Conservation (phyloP, 1,140 invertebrate genomes). For the Monomorium pharaonis region DNA sequence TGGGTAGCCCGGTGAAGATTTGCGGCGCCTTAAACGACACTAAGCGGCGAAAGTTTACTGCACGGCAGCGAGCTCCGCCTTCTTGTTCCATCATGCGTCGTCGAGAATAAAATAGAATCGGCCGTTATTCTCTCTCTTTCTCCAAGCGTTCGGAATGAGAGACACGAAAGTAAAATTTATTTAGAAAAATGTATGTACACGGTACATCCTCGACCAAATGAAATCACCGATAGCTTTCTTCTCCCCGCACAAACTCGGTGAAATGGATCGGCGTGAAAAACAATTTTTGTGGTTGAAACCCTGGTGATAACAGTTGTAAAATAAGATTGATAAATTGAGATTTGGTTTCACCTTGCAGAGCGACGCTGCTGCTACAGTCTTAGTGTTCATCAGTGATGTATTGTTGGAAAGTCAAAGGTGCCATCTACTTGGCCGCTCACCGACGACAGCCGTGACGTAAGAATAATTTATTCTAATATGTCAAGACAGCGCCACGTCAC, state of each 20-base stretch:
- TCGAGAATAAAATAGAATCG: slow-evolving; percentile 2
- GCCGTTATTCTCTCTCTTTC: slow-evolving; percentile 18
- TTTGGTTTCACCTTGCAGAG: neutral
- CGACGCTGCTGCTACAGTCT: neutral
- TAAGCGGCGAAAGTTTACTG: slow-evolving; percentile 69
- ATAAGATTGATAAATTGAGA: neutral
- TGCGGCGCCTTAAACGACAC: slow-evolving; percentile 74
- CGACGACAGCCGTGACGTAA: slow-evolving; percentile 12
- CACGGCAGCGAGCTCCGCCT: slow-evolving; percentile 23
- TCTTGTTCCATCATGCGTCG: slow-evolving; percentile 29
- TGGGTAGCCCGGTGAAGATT: slow-evolving; percentile 67
- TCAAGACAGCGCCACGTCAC: slow-evolving; percentile 34
- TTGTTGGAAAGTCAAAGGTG: neutral
- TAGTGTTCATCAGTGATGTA: neutral
- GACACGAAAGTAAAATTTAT: slow-evolving; percentile 67
- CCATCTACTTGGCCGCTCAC: neutral
- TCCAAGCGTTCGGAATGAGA: slow-evolving; percentile 45
- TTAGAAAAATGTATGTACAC: slow-evolving; percentile 63
- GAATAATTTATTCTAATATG: slow-evolving; percentile 46
- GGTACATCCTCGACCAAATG: slow-evolving; percentile 39
- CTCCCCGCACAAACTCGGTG: neutral
- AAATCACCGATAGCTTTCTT: slow-evolving; percentile 8
- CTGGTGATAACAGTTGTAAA: neutral
- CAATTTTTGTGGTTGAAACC: too few relatives aligned
- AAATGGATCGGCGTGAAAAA: neutral